phyloP scores from a whole-genome alignment of 2,797 vertebrate genomes.

The Erpetoichthys calabaricus region DNA sequence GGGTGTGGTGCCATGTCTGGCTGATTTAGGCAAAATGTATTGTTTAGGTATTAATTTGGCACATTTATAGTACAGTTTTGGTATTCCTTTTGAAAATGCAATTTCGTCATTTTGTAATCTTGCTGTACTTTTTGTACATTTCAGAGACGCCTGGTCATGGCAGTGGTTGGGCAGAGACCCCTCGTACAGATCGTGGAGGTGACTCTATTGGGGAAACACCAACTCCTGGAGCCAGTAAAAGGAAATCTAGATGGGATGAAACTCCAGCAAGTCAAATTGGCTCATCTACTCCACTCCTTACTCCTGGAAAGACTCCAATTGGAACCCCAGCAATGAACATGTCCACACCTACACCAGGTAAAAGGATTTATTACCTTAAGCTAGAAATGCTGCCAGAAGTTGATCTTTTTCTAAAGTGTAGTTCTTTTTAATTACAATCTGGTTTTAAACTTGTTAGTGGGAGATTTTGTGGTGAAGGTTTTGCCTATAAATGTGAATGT shows the following conservation, averaged over 20 bases:
- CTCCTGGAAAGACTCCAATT: conserved; percentile 91
- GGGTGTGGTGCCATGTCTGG: no score
- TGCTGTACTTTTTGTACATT: background rate
- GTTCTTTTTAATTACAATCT: background rate
- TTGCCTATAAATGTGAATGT: no score
- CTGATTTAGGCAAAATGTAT: no score
- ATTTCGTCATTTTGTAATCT: background rate
- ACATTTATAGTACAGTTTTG: no score
- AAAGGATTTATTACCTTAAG: background rate
- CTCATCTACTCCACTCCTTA: conserved; percentile 88
- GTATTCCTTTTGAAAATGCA: no score
- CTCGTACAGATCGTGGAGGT: conserved; percentile 87
- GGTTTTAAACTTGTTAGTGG: background rate
- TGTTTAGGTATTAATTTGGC: no score
- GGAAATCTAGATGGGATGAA: conserved; percentile 95
- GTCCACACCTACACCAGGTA: conserved; percentile 96
- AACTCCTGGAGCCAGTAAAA: conserved; percentile 91
- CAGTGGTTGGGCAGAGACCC: conserved; percentile 93
- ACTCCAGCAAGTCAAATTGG: conserved; percentile 97
- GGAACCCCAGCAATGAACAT: conserved; percentile 98
- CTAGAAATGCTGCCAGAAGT: background rate
- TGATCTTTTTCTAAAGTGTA: conserved; percentile 3
- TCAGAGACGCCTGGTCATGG: conserved; percentile 91
- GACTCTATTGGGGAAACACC: conserved; percentile 95
- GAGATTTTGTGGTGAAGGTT: no score